phyloP scores from a whole-genome alignment of 2,888 invertebrate species.

The Crossocerus cetratus region DNA sequence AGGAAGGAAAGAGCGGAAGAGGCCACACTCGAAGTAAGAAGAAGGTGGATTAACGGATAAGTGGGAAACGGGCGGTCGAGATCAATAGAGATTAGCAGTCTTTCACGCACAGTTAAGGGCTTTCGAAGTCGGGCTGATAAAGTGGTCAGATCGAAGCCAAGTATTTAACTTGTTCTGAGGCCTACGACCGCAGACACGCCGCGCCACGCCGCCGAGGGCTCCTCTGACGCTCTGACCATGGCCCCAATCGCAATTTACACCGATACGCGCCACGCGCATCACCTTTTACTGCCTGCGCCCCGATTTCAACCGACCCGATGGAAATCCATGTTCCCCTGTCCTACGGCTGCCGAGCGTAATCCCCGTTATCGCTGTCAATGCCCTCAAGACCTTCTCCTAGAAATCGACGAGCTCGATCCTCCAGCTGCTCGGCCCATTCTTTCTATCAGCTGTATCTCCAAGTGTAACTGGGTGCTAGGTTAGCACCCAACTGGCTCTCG shows the following conservation, averaged over 20 bases:
- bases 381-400: too few relatives aligned
- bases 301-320: constrained; percentile 3
- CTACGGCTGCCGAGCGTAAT: not conserved
- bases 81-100: not conserved
- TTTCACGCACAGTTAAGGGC: constrained; percentile 26
- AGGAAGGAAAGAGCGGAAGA: too few relatives aligned
- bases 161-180: constrained; percentile 52
- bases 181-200: constrained; percentile 44
- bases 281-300: constrained; percentile 39
- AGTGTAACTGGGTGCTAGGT: too few relatives aligned
- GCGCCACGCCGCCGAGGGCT: constrained; percentile 40
- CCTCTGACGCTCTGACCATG: constrained; percentile 56
- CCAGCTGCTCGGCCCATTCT: too few relatives aligned
- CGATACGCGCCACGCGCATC: constrained; percentile 50
- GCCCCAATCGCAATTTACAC: constrained; percentile 58
- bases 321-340: constrained; percentile 1
- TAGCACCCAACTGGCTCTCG: too few relatives aligned
- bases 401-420: too few relatives aligned
- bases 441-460: too few relatives aligned
- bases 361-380: too few relatives aligned
- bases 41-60: not conserved
- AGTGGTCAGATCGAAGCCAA: constrained; percentile 48
- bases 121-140: constrained; percentile 38
- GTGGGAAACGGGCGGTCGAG: not conserved
- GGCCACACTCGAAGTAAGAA: not conserved